These are phyloP conservation scores for Dorcus parallelipipedus DNA, from an alignment of 2,888 invertebrate genomes.

Conservation along the genomic window DNA sequence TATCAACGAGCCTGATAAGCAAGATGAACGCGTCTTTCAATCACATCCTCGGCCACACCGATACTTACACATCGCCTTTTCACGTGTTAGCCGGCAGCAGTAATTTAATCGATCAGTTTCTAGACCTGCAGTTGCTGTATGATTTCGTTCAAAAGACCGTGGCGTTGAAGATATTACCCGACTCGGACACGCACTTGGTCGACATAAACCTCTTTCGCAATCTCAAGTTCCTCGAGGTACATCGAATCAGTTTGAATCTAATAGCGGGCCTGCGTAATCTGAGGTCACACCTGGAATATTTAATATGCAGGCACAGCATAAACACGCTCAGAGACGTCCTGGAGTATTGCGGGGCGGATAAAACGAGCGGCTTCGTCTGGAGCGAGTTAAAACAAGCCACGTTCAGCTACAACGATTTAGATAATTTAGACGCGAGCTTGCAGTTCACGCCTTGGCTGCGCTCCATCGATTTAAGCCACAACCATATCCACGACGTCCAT, in stretches of 20 bases:
- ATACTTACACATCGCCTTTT: slow-evolving; percentile 45
- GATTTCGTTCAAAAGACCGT: slow-evolving; percentile 63
- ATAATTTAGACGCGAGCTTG: slow-evolving; percentile 54
- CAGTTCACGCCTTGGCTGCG: slow-evolving; percentile 61
- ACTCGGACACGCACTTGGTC: slow-evolving; percentile 41
- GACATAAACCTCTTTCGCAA: slow-evolving; percentile 60
- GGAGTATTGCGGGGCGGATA: slow-evolving; percentile 58
- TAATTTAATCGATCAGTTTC: slow-evolving; percentile 52
- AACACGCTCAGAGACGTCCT: slow-evolving; percentile 50
- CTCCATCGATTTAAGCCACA: slow-evolving; percentile 62
- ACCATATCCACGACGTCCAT: slow-evolving; percentile 55
- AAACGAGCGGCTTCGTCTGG: slow-evolving; percentile 59
- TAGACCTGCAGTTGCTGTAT: slow-evolving; percentile 59
- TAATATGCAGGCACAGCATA: slow-evolving; percentile 51
- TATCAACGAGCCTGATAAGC: slow-evolving; percentile 53
- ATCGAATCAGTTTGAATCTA: slow-evolving; percentile 53
- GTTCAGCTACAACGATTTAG: slow-evolving; percentile 57
- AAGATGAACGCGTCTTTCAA: slow-evolving; percentile 56
- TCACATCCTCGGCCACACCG: slow-evolving; percentile 50
- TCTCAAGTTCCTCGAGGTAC: slow-evolving; percentile 55
- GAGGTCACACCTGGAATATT: slow-evolving; percentile 56
- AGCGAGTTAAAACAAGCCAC: slow-evolving; percentile 56
- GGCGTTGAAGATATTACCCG: slow-evolving; percentile 53
- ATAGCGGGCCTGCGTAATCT: slow-evolving; percentile 58
- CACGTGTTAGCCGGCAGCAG: slow-evolving; percentile 42